Evolutionary conservation across 2,888 invertebrate species (phyloP).

Genomic region (Lutraria lutraria): DNA sequence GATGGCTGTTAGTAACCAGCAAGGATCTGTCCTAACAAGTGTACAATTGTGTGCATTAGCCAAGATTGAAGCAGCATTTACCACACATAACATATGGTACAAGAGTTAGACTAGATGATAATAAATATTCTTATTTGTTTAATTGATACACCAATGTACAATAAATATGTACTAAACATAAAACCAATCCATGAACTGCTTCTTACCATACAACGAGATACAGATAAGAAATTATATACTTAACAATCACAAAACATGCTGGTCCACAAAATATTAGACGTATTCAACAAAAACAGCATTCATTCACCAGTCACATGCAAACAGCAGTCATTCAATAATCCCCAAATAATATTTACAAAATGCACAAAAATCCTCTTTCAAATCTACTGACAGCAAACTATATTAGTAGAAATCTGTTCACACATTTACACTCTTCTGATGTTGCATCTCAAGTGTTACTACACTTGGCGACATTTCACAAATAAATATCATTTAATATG

Average conservation of each 20-base stretch:
- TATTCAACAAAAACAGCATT: conserved; percentile 2
- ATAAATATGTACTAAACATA: background rate
- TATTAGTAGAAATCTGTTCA: background rate
- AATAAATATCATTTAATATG: background rate
- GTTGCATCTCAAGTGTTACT: background rate
- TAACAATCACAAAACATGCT: conserved; percentile 13
- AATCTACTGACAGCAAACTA: background rate
- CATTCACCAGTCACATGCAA: background rate
- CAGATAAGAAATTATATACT: background rate
- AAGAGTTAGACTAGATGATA: background rate
- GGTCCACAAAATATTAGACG: background rate
- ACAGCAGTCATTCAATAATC: background rate
- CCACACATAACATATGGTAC: background rate
- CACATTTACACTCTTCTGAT: background rate
- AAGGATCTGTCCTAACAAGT: no score
- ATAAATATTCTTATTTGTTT: conserved; percentile 14
- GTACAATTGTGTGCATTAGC: no score
- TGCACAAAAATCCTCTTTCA: background rate
- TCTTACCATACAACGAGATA: conserved; percentile 2
- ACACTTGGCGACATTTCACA: background rate
- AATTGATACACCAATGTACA: background rate
- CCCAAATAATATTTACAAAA: conserved; percentile 19
- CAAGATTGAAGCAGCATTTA: no score
- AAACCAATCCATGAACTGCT: background rate
- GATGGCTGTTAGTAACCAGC: no score